Conservation (phyloP, 2,113 vertebrate species). For the Pelodiscus sinensis region DNA sequence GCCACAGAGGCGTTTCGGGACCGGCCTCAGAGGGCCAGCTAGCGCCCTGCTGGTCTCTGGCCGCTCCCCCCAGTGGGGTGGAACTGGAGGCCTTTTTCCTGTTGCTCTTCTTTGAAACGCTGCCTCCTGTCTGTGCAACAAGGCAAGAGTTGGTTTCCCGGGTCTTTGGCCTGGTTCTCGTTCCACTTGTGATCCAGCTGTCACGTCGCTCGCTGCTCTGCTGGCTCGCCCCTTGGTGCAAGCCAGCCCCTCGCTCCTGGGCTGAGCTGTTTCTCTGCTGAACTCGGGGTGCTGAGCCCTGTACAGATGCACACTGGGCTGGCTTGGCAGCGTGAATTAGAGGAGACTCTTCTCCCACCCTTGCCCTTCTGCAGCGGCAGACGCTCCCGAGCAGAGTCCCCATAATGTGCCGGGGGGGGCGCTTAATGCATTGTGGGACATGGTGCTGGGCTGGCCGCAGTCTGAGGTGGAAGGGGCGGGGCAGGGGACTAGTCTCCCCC, state of each 20-base stretch:
- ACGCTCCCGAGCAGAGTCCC: conserved; percentile 19
- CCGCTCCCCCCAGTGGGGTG: no score
- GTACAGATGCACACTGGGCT: not conserved
- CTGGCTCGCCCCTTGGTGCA: not conserved
- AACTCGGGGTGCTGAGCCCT: not conserved
- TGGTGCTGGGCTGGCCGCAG: no score
- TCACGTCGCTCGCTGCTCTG: accelerated
- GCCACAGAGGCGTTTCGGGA: not conserved
- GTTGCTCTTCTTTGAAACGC: not conserved
- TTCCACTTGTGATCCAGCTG: accelerated
- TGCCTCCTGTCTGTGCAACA: no score
- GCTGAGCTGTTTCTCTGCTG: not conserved
- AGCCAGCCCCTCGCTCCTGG: not conserved
- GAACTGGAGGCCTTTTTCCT: not conserved
- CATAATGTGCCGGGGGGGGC: not conserved
- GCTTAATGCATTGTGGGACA: no score
- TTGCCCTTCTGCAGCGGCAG: conserved; percentile 5
- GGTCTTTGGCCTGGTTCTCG: not conserved
- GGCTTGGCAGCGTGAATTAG: conserved; percentile 14
- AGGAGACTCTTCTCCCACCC: no score
- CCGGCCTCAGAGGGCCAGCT: no score
- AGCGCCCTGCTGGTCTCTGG: no score
- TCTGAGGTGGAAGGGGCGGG: no score
- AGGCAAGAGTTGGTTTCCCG: not conserved
- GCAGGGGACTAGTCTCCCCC: no score